phyloP scores from a whole-genome alignment of 2,888 invertebrate species.

The Cephus sareptanus region DNA sequence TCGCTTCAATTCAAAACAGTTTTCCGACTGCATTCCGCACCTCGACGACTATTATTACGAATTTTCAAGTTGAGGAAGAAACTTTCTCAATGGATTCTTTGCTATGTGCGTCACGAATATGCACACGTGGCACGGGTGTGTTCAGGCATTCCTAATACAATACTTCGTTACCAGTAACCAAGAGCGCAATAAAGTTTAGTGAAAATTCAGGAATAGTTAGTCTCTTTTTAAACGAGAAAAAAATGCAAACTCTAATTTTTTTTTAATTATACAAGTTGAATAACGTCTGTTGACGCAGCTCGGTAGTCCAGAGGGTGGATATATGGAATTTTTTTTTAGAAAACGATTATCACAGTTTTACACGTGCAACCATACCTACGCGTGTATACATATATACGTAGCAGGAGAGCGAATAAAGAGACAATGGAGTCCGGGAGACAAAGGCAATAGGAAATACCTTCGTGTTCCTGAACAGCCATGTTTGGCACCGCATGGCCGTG shows the following conservation, averaged over 20 bases:
- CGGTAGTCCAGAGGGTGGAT: neutral
- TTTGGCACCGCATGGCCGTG: neutral
- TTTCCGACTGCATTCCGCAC: neutral
- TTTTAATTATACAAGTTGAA: neutral
- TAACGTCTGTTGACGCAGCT: neutral
- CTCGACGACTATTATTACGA: neutral
- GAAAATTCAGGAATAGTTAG: neutral
- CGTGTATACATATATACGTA: neutral
- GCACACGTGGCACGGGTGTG: neutral
- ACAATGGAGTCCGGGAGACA: constrained; percentile 23
- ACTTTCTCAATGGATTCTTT: neutral
- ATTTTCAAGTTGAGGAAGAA: neutral
- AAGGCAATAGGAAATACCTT: constrained; percentile 28
- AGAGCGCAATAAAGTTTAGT: neutral
- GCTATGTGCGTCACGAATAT: neutral
- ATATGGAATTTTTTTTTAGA: neutral
- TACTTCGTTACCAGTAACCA: neutral
- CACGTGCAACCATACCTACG: neutral
- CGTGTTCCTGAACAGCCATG: constrained; percentile 16
- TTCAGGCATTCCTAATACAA: neutral
- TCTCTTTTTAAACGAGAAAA: neutral
- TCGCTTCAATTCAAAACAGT: neutral
- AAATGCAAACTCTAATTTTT: neutral
- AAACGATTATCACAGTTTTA: neutral
- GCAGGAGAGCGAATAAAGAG: constrained; percentile 9